Conservation (phyloP, 2,888 invertebrate species). For the Heliconius aoede region DNA sequence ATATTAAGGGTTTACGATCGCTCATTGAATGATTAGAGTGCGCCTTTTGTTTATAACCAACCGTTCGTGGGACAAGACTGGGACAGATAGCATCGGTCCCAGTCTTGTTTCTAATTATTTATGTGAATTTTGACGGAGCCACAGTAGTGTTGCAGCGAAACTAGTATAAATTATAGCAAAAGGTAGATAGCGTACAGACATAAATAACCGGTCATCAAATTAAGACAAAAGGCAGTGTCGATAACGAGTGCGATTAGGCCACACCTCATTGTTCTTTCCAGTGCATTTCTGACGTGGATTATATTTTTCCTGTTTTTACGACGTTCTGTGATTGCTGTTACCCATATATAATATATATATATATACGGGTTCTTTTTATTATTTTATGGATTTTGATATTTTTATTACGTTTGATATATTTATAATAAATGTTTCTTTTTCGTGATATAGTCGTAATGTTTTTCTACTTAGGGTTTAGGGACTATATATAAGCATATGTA, state of each 20-base stretch:
- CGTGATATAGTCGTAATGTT: not conserved
- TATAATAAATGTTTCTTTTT: not conserved
- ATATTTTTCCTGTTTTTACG: constrained; percentile 74
- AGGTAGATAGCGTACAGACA: constrained; percentile 61
- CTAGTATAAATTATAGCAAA: constrained; percentile 78
- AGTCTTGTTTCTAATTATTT: constrained; percentile 74
- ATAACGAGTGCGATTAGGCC: constrained; percentile 73
- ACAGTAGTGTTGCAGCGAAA: constrained; percentile 66
- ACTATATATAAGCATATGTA: not conserved
- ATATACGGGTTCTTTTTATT: constrained; percentile 41
- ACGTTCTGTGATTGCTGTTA: constrained; percentile 63
- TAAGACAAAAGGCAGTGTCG: constrained; percentile 78
- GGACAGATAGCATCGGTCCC: constrained; percentile 76
- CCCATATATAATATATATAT: constrained; percentile 40
- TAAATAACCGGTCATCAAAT: constrained; percentile 78
- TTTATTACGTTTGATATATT: constrained; percentile 4
- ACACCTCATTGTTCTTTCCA: constrained; percentile 73
- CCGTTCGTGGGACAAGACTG: constrained; percentile 70
- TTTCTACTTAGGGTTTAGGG: not conserved
- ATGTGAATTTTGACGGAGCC: constrained; percentile 80
- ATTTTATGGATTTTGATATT: constrained; percentile 23
- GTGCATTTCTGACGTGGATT: constrained; percentile 69
- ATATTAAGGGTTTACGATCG: constrained; percentile 79
- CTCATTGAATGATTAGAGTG: constrained; percentile 80
- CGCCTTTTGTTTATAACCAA: constrained; percentile 79